These are phyloP conservation scores for Drepana arcuata DNA, from an alignment of 1,140 invertebrate genomes.

Conservation along the genomic window DNA sequence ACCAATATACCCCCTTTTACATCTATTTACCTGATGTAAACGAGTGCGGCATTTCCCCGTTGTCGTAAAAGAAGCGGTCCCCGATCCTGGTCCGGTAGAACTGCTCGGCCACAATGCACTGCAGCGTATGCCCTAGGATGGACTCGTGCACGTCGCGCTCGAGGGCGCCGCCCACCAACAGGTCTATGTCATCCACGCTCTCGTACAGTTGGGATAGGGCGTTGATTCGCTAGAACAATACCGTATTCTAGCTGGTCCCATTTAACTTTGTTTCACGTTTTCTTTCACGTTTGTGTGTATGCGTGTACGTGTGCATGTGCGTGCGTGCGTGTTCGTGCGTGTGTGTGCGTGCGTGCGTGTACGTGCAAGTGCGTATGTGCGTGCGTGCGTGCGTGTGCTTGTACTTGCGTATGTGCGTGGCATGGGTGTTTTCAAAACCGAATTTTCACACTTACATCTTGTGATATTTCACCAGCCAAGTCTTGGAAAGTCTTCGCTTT, in stretches of 20 bases:
- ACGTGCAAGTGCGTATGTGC: too few relatives aligned
- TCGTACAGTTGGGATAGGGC: slow-evolving; percentile 78
- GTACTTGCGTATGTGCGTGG: too few relatives aligned
- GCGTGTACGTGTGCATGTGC: too few relatives aligned
- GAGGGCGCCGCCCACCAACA: slow-evolving; percentile 88
- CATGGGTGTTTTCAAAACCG: too few relatives aligned
- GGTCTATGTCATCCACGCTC: slow-evolving; percentile 89
- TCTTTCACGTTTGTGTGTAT: too few relatives aligned
- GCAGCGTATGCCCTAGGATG: slow-evolving; percentile 91
- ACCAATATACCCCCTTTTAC: too few relatives aligned
- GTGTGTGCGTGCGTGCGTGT: too few relatives aligned
- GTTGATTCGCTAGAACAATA: slow-evolving; percentile 80
- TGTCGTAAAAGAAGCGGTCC: slow-evolving; percentile 89
- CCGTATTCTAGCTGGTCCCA: too few relatives aligned
- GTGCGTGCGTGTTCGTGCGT: too few relatives aligned
- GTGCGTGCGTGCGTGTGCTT: too few relatives aligned
- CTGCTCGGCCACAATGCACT: slow-evolving; percentile 91
- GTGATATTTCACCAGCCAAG: slow-evolving; percentile 53
- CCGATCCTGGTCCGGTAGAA: slow-evolving; percentile 88
- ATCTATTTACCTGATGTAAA: slow-evolving; percentile 81
- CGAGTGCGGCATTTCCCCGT: slow-evolving; percentile 75
- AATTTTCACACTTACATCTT: slow-evolving; percentile 64
- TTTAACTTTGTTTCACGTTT: too few relatives aligned
- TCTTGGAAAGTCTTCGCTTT: slow-evolving; percentile 58
- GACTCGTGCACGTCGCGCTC: slow-evolving; percentile 84